Percentiles rank a stretch among this genome's conserved stretches.
phyloP scores from a whole-genome alignment of 1,140 invertebrate species.

The Trichonephila clavipes region DNA sequence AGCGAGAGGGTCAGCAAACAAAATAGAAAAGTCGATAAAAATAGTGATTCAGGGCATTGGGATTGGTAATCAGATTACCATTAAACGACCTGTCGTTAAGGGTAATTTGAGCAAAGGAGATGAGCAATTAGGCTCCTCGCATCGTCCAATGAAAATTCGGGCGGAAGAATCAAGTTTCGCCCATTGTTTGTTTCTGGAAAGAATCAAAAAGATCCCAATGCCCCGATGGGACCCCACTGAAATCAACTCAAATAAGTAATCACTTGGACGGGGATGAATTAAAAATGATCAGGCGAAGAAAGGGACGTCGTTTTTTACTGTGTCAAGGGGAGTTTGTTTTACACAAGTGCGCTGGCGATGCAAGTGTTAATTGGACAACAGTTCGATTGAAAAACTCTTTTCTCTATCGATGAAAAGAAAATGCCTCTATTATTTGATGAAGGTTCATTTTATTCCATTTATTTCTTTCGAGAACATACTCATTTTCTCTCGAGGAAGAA shows the following conservation, averaged over 20 bases:
- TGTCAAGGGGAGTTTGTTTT: constrained; percentile 35
- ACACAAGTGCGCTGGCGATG: not conserved
- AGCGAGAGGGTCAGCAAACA: constrained; percentile 49
- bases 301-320: not conserved
- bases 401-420: not conserved
- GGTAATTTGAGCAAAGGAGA: constrained; percentile 66
- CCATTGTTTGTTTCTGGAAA: constrained; percentile 48
- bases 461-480: too few species aligned
- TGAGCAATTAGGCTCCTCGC: constrained; percentile 50
- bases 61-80: constrained; percentile 64
- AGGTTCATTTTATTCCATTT: not conserved
- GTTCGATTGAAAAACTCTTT: not conserved
- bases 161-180: constrained; percentile 31
- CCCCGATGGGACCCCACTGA: constrained; percentile 23
- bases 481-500: too few species aligned
- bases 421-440: constrained; percentile 5
- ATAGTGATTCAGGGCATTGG: constrained; percentile 47
- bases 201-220: constrained; percentile 7
- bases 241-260: constrained; percentile 39
- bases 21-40: constrained; percentile 55
- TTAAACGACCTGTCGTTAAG: constrained; percentile 66
- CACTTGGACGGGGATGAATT: constrained; percentile 27
- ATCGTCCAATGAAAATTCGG: constrained; percentile 55
- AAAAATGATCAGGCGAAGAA: not conserved
- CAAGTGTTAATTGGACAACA: constrained; percentile 32